Conservation (phyloP, 2,888 invertebrate species). For the Pyrrhopygopsis socrates region DNA sequence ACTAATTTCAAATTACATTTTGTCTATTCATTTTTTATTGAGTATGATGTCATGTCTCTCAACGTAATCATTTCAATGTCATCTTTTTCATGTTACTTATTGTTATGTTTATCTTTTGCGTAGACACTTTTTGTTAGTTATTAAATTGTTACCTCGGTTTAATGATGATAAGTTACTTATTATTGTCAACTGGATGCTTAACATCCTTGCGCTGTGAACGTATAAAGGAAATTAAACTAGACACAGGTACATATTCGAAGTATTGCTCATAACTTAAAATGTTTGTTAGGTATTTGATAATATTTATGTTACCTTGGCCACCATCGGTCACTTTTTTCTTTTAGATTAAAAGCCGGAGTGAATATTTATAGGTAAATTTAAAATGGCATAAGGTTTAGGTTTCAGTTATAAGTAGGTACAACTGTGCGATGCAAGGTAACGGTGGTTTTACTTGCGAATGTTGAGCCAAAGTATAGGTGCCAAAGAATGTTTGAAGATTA, state of each 20-base stretch:
- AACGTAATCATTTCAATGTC: no score
- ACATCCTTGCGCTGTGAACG: neutral
- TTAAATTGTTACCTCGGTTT: neutral
- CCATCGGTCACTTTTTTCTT: neutral
- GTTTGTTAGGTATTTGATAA: neutral
- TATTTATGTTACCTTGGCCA: neutral
- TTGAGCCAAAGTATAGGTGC: constrained; percentile 88
- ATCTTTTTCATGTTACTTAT: neutral
- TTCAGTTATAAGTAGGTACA: constrained; percentile 8
- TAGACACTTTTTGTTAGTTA: neutral
- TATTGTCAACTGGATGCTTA: neutral
- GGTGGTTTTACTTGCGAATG: neutral
- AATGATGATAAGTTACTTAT: neutral
- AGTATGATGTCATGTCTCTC: no score
- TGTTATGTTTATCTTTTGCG: neutral
- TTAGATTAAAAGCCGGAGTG: neutral
- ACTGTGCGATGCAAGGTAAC: neutral
- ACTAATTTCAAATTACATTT: no score
- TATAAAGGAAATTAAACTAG: no score
- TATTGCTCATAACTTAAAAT: no score
- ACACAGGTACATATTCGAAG: no score
- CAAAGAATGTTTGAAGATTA: constrained; percentile 85
- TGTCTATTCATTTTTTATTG: no score
- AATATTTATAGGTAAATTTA: neutral
- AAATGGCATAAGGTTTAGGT: constrained; percentile 1